phyloP scores from a whole-genome alignment of 2,113 vertebrate species.

The Mustela nigripes region DNA sequence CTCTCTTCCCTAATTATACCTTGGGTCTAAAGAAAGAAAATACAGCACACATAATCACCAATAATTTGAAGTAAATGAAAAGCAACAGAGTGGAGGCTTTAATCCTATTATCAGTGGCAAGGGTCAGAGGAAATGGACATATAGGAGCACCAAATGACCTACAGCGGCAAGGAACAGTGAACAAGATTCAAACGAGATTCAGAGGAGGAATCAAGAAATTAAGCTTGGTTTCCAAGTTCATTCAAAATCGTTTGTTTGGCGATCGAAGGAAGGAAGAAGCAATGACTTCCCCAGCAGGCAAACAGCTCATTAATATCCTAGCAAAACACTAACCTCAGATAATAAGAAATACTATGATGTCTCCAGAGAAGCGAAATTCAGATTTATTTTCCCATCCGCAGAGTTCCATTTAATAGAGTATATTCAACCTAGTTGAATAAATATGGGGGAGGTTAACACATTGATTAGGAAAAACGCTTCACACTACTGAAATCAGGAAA shows the following conservation, averaged over 20 bases:
- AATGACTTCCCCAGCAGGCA: constrained; percentile 56
- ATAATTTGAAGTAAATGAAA: constrained; percentile 72
- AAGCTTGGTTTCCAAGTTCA: constrained; percentile 69
- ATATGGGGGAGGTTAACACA: constrained; percentile 84
- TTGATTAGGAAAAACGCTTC: constrained; percentile 80
- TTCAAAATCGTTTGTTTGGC: constrained; percentile 70
- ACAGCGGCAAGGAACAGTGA: background rate
- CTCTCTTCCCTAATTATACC: constrained; percentile 48
- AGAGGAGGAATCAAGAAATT: constrained; percentile 66
- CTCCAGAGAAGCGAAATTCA: constrained; percentile 77
- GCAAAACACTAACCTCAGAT: constrained; percentile 75
- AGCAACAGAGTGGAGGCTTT: constrained; percentile 19
- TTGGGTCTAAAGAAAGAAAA: constrained; percentile 44
- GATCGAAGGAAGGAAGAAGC: constrained; percentile 56
- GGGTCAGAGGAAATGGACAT: constrained; percentile 69
- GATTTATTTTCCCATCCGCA: constrained; percentile 69
- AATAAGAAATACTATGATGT: constrained; percentile 77
- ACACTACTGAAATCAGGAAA: constrained; percentile 77
- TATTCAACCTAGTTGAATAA: constrained; percentile 78
- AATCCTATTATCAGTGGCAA: constrained; percentile 22
- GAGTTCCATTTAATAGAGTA: constrained; percentile 69
- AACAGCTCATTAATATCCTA: constrained; percentile 77
- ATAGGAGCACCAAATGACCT: background rate
- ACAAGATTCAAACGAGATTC: background rate
- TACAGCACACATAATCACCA: background rate